Evolutionary conservation across 1,140 invertebrate genomes (phyloP).

Genomic region (Meteorus sp.): DNA sequence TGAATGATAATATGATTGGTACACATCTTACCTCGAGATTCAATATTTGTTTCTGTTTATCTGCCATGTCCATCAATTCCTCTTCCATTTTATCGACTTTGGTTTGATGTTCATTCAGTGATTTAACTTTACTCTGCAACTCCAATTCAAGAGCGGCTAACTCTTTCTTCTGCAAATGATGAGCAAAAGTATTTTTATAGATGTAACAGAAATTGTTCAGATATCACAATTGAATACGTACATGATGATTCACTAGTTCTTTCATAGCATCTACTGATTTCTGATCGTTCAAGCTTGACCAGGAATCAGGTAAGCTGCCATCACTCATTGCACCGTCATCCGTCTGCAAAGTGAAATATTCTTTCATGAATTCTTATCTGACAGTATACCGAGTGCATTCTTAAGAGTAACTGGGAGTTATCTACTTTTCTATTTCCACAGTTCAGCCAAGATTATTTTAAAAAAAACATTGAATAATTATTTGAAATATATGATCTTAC

Average conservation of each 20-base stretch:
- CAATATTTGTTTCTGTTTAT: constrained; percentile 53
- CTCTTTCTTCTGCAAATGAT: constrained; percentile 60
- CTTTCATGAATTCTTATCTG: constrained; percentile 17
- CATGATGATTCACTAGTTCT: constrained; percentile 67
- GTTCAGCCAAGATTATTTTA: constrained; percentile 3
- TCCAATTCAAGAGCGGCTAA: constrained; percentile 67
- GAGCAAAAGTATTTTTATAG: not conserved
- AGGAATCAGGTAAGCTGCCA: constrained; percentile 51
- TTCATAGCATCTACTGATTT: constrained; percentile 61
- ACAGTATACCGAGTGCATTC: not conserved
- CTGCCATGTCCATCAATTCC: constrained; percentile 62
- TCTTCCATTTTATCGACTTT: constrained; percentile 67
- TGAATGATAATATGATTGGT: constrained; percentile 11
- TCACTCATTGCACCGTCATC: constrained; percentile 49
- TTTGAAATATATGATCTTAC: constrained; percentile 43
- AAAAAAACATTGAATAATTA: not conserved
- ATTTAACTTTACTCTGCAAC: constrained; percentile 63
- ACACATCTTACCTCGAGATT: constrained; percentile 45
- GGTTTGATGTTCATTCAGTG: constrained; percentile 64
- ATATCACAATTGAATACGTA: constrained; percentile 48
- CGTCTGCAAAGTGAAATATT: constrained; percentile 45
- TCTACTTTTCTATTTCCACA: not conserved
- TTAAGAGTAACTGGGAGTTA: not conserved
- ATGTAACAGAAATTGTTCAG: constrained; percentile 18
- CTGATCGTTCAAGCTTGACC: constrained; percentile 58